phyloP scores from a whole-genome alignment of 1,140 invertebrate genomes.

The Calephelis virginiensis region DNA sequence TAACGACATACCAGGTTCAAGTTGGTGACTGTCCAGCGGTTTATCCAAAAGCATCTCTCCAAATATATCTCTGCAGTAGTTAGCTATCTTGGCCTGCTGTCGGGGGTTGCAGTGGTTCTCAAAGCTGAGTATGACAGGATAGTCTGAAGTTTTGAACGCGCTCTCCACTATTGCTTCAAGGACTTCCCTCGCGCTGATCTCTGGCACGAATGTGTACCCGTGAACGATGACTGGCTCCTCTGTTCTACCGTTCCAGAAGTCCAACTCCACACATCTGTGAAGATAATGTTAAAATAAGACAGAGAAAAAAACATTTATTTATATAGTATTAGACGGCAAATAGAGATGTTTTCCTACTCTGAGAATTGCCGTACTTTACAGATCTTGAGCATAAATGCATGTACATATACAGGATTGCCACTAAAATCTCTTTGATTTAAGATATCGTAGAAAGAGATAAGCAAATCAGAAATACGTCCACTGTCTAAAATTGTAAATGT shows the following conservation, averaged over 20 bases:
- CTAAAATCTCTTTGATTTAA: too few species aligned
- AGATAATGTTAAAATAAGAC: too few species aligned
- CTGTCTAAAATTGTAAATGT: too few species aligned
- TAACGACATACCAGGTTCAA: conserved; percentile 79
- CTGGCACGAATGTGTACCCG: conserved; percentile 98
- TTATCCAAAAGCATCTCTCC: conserved; percentile 95
- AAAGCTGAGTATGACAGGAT: conserved; percentile 95
- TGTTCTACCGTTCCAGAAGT: conserved; percentile 97
- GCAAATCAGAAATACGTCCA: too few species aligned
- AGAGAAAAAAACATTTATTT: too few species aligned
- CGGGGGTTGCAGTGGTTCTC: conserved; percentile 98
- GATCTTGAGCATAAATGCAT: too few species aligned
- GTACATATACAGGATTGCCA: too few species aligned
- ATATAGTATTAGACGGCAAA: too few species aligned
- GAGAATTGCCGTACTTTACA: too few species aligned
- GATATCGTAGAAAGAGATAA: too few species aligned
- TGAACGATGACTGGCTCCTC: conserved; percentile 98
- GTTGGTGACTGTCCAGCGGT: conserved; percentile 91
- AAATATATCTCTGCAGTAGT: conserved; percentile 97
- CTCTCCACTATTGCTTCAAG: conserved; percentile 97
- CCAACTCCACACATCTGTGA: conserved; percentile 93
- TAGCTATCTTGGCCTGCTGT: conserved; percentile 98
- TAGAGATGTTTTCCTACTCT: too few species aligned
- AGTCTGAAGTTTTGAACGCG: conserved; percentile 98
- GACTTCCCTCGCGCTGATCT: conserved; percentile 96